Evolutionary conservation across 2,888 invertebrate genomes (phyloP).

Genomic region (Aelia acuminata): DNA sequence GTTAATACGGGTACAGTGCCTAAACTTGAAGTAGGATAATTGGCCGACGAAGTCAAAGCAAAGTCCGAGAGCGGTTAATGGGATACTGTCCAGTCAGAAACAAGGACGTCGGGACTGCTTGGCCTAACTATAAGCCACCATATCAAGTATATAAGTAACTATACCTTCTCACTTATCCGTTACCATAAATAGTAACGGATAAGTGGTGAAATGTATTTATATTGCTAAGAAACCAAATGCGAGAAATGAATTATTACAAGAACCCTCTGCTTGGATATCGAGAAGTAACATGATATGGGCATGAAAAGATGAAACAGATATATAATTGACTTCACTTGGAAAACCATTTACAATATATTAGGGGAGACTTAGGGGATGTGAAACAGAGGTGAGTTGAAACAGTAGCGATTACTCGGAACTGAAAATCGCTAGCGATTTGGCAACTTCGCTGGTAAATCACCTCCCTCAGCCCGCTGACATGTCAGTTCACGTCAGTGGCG

Average conservation of each 20-base stretch:
- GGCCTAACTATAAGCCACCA: neutral
- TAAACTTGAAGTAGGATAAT: conserved; percentile 3
- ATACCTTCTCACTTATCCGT: neutral
- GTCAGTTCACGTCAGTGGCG: too few species aligned
- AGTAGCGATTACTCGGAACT: too few species aligned
- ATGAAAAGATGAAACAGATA: neutral
- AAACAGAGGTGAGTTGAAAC: too few species aligned
- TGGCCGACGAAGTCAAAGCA: neutral
- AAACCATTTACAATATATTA: too few species aligned
- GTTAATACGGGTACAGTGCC: neutral
- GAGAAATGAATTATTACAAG: neutral
- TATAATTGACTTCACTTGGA: neutral
- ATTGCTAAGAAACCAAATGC: too few species aligned
- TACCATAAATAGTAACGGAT: neutral
- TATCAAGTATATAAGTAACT: conserved; percentile 1
- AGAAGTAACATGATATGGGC: neutral
- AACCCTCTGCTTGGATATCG: neutral
- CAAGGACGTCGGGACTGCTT: neutral
- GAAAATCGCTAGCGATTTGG: too few species aligned
- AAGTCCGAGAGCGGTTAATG: neutral
- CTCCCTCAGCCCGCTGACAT: too few species aligned
- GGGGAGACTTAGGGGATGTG: too few species aligned
- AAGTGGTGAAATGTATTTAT: neutral
- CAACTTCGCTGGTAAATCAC: too few species aligned
- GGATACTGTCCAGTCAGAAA: neutral